Evolutionary conservation across 2,888 invertebrate species (phyloP).

Genomic region (Panzeria rudis): DNA sequence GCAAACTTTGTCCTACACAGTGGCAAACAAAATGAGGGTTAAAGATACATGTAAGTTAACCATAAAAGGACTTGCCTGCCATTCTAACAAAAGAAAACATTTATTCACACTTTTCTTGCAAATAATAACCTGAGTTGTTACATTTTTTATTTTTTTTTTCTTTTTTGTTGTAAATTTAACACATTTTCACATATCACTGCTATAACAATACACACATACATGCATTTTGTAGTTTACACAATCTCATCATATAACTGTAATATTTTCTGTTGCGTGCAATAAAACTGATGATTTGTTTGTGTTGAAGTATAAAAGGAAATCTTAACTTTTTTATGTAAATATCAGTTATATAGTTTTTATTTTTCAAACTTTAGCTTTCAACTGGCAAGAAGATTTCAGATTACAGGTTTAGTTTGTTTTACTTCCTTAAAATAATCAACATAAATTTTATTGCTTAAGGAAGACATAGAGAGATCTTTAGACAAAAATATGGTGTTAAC

Average conservation of each 20-base stretch:
- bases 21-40: not conserved
- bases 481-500: not conserved
- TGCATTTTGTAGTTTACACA: not conserved
- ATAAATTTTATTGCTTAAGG: slow-evolving; percentile 31
- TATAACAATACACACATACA: not conserved
- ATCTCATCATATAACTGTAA: not conserved
- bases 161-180: slow-evolving; percentile 16
- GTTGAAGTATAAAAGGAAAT: slow-evolving; percentile 43
- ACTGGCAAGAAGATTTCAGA: slow-evolving; percentile 11
- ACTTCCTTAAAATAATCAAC: slow-evolving; percentile 23
- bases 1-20: not conserved
- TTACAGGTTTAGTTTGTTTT: slow-evolving; percentile 11
- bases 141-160: not conserved
- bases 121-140: slow-evolving; percentile 25
- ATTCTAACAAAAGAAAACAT: not conserved
- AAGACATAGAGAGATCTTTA: not conserved
- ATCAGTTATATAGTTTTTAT: slow-evolving; percentile 14
- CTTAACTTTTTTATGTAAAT: slow-evolving; percentile 53
- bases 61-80: not conserved
- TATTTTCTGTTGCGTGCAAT: slow-evolving; percentile 54
- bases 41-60: not conserved
- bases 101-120: slow-evolving; percentile 7
- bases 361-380: not conserved
- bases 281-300: slow-evolving; percentile 47
- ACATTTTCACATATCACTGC: not conserved